phyloP scores from a whole-genome alignment of 2,113 vertebrate species.

The Pungitius pungitius region DNA sequence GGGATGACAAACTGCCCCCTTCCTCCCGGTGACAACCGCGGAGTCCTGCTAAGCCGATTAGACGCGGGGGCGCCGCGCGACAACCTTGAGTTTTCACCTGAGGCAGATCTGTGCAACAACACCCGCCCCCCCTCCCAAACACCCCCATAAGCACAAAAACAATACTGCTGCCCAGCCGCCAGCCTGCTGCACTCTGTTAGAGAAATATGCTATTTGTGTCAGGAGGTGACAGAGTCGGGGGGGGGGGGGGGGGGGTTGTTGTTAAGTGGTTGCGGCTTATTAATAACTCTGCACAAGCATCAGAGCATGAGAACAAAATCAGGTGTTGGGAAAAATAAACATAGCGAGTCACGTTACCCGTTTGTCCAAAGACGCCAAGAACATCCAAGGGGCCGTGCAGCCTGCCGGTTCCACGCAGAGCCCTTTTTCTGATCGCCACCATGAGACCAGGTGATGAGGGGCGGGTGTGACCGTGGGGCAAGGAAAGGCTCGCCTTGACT shows the following conservation, averaged over 20 bases:
- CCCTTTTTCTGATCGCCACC: no score
- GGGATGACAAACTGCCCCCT: conserved; percentile 23
- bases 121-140: conserved; percentile 6
- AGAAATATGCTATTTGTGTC: background rate
- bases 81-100: conserved; percentile 27
- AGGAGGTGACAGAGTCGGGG: background rate
- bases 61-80: conserved; percentile 21
- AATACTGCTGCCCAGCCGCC: background rate
- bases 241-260: conserved; percentile 1
- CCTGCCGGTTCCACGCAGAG: background rate
- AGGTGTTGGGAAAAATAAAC: conserved; percentile 30
- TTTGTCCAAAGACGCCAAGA: conserved; percentile 34
- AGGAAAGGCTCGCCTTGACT: conserved; percentile 9
- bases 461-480: conserved; percentile 8
- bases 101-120: conserved; percentile 19
- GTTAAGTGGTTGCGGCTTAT: conserved; percentile 43
- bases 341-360: conserved; percentile 11
- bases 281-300: conserved; percentile 39
- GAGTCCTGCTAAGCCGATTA: conserved; percentile 37
- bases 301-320: conserved; percentile 35
- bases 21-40: conserved; percentile 23
- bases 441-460: conserved; percentile 24
- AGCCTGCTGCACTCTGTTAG: background rate
- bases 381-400: conserved; percentile 4
- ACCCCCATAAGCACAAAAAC: conserved; percentile 24